A percentile compares a stretch with the other conserved stretches of the same genome.
phyloP scores from a whole-genome alignment of 2,113 vertebrate genomes.

The Scortum barcoo region DNA sequence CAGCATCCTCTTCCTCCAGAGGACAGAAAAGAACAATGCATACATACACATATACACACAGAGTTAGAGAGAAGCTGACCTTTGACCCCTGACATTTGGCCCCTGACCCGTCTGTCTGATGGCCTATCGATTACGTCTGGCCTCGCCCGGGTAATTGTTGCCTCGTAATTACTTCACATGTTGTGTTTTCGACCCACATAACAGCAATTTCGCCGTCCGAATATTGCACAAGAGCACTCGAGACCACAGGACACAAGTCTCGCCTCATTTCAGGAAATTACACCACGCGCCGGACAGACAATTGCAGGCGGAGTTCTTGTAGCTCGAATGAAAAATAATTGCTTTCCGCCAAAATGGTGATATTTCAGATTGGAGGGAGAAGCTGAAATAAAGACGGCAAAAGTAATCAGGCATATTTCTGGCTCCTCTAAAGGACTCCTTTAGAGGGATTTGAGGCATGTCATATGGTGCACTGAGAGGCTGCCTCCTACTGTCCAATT shows the following conservation, averaged over 20 bases:
- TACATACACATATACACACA: conserved; percentile 57
- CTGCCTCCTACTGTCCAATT: conserved; percentile 72
- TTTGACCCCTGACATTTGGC: conserved; percentile 79
- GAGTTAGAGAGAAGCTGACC: conserved; percentile 71
- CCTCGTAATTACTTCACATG: conserved; percentile 79
- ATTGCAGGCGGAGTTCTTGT: conserved; percentile 23
- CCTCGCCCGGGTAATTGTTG: conserved; percentile 76
- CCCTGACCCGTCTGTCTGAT: conserved; percentile 85
- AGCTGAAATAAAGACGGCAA: conserved; percentile 64
- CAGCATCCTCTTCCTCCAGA: conserved; percentile 77
- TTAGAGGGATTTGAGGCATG: conserved; percentile 65
- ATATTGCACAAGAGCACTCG: conserved; percentile 47
- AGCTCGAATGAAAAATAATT: conserved; percentile 55
- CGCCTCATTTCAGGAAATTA: conserved; percentile 54
- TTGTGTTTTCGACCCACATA: conserved; percentile 65
- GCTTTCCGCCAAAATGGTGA: conserved; percentile 48
- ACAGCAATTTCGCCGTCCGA: conserved; percentile 16
- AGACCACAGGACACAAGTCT: conserved; percentile 45
- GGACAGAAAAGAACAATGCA: conserved; percentile 23
- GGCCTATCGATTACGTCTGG: conserved; percentile 88
- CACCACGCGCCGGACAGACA: conserved; percentile 23
- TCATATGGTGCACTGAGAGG: conserved; percentile 59
- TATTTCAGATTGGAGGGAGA: conserved; percentile 43
- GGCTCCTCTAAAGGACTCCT: conserved; percentile 59
- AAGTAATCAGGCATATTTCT: conserved; percentile 69